Conservation (phyloP, 35 echinoderm and acorn worm genomes). For the Patiria miniata region DNA sequence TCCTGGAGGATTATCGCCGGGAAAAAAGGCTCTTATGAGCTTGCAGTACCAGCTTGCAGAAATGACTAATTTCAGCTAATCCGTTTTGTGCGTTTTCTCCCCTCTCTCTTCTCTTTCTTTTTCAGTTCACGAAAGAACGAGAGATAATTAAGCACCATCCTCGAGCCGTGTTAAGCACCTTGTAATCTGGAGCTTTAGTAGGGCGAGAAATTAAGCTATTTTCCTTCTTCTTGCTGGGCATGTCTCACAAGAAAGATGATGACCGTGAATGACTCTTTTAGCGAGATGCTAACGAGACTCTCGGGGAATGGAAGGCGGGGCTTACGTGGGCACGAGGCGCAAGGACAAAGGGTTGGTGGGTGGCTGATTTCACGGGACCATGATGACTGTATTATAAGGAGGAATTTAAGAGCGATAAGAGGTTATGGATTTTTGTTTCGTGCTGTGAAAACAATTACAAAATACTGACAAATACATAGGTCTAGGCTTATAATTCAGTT, state of each 20-base stretch:
- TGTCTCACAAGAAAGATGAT: neutral
- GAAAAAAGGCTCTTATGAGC: constrained; percentile 14
- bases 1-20: neutral
- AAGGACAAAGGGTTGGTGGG: neutral
- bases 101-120: neutral
- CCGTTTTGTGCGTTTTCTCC: neutral
- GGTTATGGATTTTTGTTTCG: no score
- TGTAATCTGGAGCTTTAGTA: constrained; percentile 1
- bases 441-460: no score
- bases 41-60: constrained; percentile 15
- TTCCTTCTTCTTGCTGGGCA: neutral
- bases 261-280: neutral
- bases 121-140: neutral
- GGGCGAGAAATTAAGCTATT: neutral
- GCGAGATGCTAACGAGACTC: neutral
- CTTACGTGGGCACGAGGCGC: neutral
- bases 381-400: no score
- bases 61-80: constrained; percentile 21
- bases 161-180: neutral
- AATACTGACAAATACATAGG: no score
- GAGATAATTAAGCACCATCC: constrained; percentile 24
- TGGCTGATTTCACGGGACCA: neutral
- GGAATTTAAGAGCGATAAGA: no score
- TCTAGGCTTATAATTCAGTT: no score
- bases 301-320: neutral